These are phyloP conservation scores for Natrix natrix DNA, from an alignment of 2,797 vertebrate species.

Conservation along the genomic window DNA sequence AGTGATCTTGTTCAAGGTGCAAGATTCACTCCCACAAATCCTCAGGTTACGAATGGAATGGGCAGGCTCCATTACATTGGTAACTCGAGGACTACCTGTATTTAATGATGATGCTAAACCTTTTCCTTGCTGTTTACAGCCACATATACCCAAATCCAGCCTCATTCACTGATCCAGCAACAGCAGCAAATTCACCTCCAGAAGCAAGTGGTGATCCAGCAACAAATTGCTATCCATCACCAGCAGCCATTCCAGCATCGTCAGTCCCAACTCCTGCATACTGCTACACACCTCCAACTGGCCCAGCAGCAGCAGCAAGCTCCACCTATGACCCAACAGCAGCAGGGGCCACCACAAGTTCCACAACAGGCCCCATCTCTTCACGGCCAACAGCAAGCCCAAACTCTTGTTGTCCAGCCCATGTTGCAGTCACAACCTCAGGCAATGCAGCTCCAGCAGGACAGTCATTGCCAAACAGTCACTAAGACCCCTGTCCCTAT, in stretches of 20 bases:
- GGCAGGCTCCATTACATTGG: too few species aligned
- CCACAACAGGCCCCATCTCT: constrained; percentile 69
- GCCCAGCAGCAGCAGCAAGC: constrained; percentile 74
- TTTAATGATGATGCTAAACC: not conserved
- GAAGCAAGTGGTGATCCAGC: constrained; percentile 83
- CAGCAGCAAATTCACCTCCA: constrained; percentile 83
- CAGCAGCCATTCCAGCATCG: constrained; percentile 79
- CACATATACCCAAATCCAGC: constrained; percentile 82
- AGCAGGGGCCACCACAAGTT: constrained; percentile 70
- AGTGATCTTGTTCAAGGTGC: too few species aligned
- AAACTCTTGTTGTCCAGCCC: constrained; percentile 95
- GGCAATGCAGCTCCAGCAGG: constrained; percentile 74
- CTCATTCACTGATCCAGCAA: constrained; percentile 81
- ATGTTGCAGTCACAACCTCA: constrained; percentile 80
- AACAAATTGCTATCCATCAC: constrained; percentile 81
- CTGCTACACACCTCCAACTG: constrained; percentile 76
- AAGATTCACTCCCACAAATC: too few species aligned
- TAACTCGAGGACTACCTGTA: too few species aligned
- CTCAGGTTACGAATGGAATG: too few species aligned
- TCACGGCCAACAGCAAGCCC: constrained; percentile 75
- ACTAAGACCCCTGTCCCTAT: constrained; percentile 84
- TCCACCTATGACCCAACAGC: constrained; percentile 67
- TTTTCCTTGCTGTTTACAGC: constrained; percentile 59
- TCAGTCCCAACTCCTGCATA: constrained; percentile 80
- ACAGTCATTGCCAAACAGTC: constrained; percentile 70